Base-by-base conservation (phyloP, 2,888 invertebrate species). In the Coleophora flavipennella region DNA sequence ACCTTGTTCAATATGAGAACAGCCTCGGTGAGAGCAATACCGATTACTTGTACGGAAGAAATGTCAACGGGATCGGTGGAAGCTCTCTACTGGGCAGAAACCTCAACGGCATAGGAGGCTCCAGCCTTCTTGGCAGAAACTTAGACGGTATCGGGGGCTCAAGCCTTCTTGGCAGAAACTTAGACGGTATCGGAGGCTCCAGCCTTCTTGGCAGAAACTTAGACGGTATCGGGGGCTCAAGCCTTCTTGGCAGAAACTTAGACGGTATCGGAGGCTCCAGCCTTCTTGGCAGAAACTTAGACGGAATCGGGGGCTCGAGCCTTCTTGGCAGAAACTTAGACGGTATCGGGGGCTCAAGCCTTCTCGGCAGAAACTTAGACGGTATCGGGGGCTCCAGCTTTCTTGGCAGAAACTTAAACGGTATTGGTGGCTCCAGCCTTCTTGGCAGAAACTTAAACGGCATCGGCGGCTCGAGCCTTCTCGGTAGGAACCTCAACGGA, bases 1-100 rank as follows among this genome's bases (percentile, higher is more conserved):
- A 69, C 51, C 62, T 80, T 7, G 40, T 67, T 26, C 65, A 62
- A 48, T 70, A 72, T 33, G 69, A 73, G 44, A 64, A 59, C 40
- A 52, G 49, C 32, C 50, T 62, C 13, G 62, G 56, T 35, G 62
- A 62, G 4, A 64, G 60, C 35, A 63, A 55, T 41, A 32, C 35
- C 1, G 33, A 8, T 13, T 31, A 13, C 10, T 33, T 42, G 1
- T 25, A 39, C 7, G 42, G 42, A 8, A 40, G 43, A 10, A 44
- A 44, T 12, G 9, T 31, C 11, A 13, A 20, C 3, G 37, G 38
- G 2, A 11, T 37, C 9, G 37, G 37, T 7, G 37, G 34, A 1
- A 10, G 28, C 8, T 12, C 29, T 33, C 34, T 63, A 10, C 36
- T 62, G 13, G 68, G 65, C 13, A 65, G 65, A 39, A 55, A 49